These are phyloP conservation scores for Etheostoma perlongum DNA, from an alignment of 2,797 vertebrate genomes.

Conservation along the genomic window DNA sequence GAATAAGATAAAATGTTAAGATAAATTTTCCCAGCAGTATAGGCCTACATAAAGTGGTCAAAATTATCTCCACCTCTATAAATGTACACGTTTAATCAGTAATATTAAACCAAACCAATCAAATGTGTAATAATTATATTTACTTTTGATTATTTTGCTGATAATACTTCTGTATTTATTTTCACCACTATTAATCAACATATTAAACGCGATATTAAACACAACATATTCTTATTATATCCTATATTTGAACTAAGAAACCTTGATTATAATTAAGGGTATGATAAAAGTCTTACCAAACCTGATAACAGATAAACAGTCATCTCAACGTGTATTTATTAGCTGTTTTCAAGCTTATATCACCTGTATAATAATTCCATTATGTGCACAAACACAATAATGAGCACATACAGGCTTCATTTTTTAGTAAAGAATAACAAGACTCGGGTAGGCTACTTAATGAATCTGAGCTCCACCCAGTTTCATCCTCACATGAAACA, in stretches of 20 bases:
- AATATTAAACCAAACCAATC: background rate
- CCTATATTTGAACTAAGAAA: background rate
- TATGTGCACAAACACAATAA: background rate
- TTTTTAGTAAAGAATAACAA: background rate
- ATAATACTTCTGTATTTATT: background rate
- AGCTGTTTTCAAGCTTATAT: background rate
- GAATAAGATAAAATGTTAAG: background rate
- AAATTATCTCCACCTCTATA: background rate
- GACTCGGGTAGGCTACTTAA: background rate
- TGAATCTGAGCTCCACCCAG: constrained; percentile 72
- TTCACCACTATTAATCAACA: background rate
- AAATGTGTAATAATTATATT: background rate
- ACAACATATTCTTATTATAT: background rate
- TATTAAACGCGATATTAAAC: background rate
- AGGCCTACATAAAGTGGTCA: background rate
- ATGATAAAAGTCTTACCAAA: background rate
- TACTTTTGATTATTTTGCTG: background rate
- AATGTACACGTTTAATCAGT: background rate
- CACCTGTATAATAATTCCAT: background rate
- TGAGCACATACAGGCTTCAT: background rate
- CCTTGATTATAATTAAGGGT: background rate
- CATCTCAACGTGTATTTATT: background rate
- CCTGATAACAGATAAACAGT: background rate
- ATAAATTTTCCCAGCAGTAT: background rate
- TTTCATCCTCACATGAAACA: constrained; percentile 51